A percentile compares a stretch with the other conserved stretches of the same genome.
Evolutionary conservation across 1,140 invertebrate species (phyloP).

Genomic region (Heliconius nattereri): DNA sequence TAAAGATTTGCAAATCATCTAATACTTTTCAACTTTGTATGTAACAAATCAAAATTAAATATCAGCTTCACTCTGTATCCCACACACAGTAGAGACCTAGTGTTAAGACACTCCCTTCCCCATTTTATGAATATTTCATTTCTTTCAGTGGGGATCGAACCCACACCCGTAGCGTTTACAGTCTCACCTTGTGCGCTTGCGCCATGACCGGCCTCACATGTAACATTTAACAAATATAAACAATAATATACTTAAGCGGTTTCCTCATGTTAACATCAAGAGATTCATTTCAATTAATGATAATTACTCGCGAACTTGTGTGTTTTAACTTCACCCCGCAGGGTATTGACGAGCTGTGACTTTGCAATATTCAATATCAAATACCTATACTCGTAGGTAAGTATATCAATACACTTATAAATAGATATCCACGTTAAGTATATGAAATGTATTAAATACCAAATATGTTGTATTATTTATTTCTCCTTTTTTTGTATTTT

Average conservation of each 20-base stretch:
- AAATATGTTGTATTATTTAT: too few relatives aligned
- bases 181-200: too few relatives aligned
- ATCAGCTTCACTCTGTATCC: not conserved
- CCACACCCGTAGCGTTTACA: too few relatives aligned
- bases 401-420: not conserved
- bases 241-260: not conserved
- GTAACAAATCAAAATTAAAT: too few relatives aligned
- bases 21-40: too few relatives aligned
- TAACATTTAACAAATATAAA: not conserved
- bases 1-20: too few relatives aligned
- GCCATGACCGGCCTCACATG: not conserved
- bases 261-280: not conserved
- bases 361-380: conserved; percentile 2
- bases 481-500: too few relatives aligned
- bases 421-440: too few relatives aligned
- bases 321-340: not conserved
- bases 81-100: not conserved
- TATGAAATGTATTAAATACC: too few relatives aligned
- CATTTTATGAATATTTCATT: too few relatives aligned
- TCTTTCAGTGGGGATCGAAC: too few relatives aligned
- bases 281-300: conserved; percentile 12
- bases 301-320: not conserved
- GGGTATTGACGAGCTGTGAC: not conserved
- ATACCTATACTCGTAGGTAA: not conserved
- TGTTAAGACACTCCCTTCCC: too few relatives aligned